A percentile compares a stretch with the other conserved stretches of the same genome.
phyloP scores from a whole-genome alignment of 2,113 vertebrate genomes.

The Phalacrocorax aristotelis region DNA sequence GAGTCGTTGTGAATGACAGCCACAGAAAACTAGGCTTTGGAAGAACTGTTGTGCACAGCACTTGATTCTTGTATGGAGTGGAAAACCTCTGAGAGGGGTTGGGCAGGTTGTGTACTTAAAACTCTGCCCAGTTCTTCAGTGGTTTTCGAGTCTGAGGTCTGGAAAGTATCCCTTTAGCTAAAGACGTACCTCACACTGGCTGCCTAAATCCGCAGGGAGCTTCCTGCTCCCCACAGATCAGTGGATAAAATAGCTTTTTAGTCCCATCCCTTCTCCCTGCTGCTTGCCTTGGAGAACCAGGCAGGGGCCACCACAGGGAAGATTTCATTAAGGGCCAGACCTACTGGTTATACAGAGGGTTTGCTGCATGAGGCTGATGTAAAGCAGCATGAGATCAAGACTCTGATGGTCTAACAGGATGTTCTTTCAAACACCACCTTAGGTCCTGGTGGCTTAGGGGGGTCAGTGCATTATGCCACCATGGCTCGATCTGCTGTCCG shows the following conservation, averaged over 20 bases:
- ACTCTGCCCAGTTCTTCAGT: background rate
- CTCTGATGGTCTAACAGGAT: background rate
- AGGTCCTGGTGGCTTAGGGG: slow-evolving; percentile 93
- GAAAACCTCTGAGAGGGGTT: background rate
- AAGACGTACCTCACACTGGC: background rate
- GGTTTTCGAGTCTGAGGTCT: background rate
- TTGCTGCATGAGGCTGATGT: background rate
- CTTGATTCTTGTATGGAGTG: background rate
- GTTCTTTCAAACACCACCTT: background rate
- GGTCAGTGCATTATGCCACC: slow-evolving; percentile 95
- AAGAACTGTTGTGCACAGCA: background rate
- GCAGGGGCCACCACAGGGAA: background rate
- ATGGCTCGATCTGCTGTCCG: slow-evolving; percentile 95
- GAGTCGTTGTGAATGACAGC: background rate
- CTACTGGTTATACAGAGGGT: background rate
- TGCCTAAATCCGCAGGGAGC: background rate
- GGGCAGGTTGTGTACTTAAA: background rate
- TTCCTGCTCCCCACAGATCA: background rate
- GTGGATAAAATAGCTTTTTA: background rate
- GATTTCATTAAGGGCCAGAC: background rate
- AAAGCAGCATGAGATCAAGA: background rate
- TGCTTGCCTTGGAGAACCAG: background rate
- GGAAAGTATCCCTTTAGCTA: background rate
- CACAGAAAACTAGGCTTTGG: background rate
- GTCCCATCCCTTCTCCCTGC: background rate